phyloP scores from a whole-genome alignment of 30 jellyfish, hydroid and myxozoan species.

The Aurelia sp. region DNA sequence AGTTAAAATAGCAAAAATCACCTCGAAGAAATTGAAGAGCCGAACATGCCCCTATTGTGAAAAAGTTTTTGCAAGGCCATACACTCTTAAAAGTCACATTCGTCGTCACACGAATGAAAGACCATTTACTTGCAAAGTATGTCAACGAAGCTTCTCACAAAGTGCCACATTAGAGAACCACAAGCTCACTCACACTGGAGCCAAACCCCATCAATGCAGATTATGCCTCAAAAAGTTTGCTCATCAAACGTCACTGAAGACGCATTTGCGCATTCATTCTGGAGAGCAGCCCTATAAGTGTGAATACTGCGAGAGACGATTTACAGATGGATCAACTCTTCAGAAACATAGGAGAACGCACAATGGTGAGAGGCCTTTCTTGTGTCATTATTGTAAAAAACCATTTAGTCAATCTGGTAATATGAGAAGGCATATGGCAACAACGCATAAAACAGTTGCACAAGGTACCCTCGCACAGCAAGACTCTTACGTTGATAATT shows the following conservation, averaged over 20 bases:
- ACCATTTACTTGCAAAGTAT: conserved; percentile 67
- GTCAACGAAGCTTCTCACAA: conserved; percentile 77
- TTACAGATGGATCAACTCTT: conserved; percentile 86
- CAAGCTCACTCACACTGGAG: conserved; percentile 84
- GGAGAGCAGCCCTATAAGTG: conserved; percentile 87
- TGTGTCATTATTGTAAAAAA: conserved; percentile 58
- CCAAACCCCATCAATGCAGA: conserved; percentile 69
- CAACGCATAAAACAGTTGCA: conserved; percentile 45
- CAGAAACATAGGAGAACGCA: conserved; percentile 82
- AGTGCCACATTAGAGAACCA: conserved; percentile 82
- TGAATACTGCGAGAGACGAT: conserved; percentile 60
- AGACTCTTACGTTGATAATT: too few species aligned
- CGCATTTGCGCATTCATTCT: conserved; percentile 79
- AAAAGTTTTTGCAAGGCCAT: conserved; percentile 74
- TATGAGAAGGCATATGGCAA: conserved; percentile 80
- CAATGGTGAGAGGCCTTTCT: conserved; percentile 79
- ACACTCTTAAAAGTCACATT: conserved; percentile 77
- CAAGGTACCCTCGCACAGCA: too few species aligned
- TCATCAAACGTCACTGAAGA: conserved; percentile 72
- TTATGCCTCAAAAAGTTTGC: conserved; percentile 73
- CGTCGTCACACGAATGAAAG: conserved; percentile 79
- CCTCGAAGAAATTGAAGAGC: conserved; percentile 46
- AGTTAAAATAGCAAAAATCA: neutral
- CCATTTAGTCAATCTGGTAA: conserved; percentile 85
- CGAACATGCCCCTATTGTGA: conserved; percentile 74